Base-by-base conservation (phyloP, 2,888 invertebrate species). In the Metopia argyrocephala region DNA sequence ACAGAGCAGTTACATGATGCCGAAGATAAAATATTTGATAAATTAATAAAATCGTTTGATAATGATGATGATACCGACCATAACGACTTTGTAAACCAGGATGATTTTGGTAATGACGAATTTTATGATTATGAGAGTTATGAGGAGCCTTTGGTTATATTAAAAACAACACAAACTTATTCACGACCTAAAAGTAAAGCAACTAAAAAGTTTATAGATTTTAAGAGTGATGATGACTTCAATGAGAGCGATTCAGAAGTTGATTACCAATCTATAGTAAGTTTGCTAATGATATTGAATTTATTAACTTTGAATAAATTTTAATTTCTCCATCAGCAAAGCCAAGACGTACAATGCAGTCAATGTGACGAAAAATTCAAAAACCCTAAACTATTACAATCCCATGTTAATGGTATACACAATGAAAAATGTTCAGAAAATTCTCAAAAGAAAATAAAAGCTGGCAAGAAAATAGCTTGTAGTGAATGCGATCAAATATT, bases 311-410 rank as follows among this genome's bases (percentile, higher is more conserved):
- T 2, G 18, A 48, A 7, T 48, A 48, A n/a, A 52, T 54, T n/a
- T 54, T 48, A 15, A 7, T 38, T 38, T 1, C n/a, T 5, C n/a
- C 27, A 27, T 25, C 27, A 70, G 70, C 21, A 38, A 9, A 9
- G 50, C 23, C 31, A 50, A 31, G 56, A 52, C 4, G 20, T 31
- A 20, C 3, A 45, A 69, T 87, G 87, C 68, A 79, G 85, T 23
- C 83, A 85, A 25, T 88, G 88, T 65, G 83, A 83, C 2, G 84
- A 86, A 64, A 46, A 76, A 18, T 88, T 86, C 69, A 82, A 85
- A 27, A 85, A 83, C 5, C 79, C 81, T 57, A 78, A 84, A 3
- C 83, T 83, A 5, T 54, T 86, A 28, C 80, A 84, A 3, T 83
- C 83, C 54, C 87, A 87, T 54, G 54, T 84, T 3, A 86, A 83